Evolutionary conservation across 2,797 vertebrate genomes (phyloP).

Genomic region (Anableps anableps): DNA sequence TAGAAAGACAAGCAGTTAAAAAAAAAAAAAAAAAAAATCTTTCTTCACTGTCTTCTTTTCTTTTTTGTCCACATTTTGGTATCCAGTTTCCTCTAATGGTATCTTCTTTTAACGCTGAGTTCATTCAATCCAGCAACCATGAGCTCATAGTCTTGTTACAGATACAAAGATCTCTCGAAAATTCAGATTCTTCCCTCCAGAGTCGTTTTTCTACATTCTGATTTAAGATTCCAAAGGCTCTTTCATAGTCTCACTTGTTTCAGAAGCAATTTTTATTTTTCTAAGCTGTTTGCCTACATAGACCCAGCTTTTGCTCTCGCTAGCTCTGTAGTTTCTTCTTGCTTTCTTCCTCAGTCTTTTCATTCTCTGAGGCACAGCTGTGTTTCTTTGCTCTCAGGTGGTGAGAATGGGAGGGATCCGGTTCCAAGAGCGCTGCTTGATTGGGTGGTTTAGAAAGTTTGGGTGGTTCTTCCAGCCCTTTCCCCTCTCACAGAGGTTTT

Average conservation of each 20-base stretch:
- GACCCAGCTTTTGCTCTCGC: constrained; percentile 44
- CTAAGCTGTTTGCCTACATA: constrained; percentile 21
- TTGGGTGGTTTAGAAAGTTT: constrained; percentile 78
- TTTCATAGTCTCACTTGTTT: constrained; percentile 20
- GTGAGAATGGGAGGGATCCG: constrained; percentile 75
- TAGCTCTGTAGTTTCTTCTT: constrained; percentile 44
- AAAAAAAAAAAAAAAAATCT: too few relatives aligned
- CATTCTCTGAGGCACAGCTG: constrained; percentile 66
- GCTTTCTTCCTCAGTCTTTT: constrained; percentile 37
- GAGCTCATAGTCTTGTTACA: constrained; percentile 64
- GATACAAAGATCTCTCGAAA: constrained; percentile 50
- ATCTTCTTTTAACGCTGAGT: constrained; percentile 43
- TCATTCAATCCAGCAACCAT: constrained; percentile 60
- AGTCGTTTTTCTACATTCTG: constrained; percentile 16
- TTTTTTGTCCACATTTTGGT: constrained; percentile 40
- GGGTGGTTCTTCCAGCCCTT: constrained; percentile 64
- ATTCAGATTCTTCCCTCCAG: constrained; percentile 45
- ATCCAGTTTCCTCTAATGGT: constrained; percentile 39
- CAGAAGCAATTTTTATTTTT: constrained; percentile 16
- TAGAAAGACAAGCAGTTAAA: constrained; percentile 10
- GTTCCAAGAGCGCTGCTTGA: constrained; percentile 65
- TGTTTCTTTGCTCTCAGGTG: constrained; percentile 75
- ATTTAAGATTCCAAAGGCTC: constrained; percentile 3
- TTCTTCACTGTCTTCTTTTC: constrained; percentile 38
- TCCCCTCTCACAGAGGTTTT: constrained; percentile 29